These are phyloP conservation scores for Chaetodon trifasciatus DNA, from an alignment of 2,797 vertebrate genomes.

Conservation along the genomic window DNA sequence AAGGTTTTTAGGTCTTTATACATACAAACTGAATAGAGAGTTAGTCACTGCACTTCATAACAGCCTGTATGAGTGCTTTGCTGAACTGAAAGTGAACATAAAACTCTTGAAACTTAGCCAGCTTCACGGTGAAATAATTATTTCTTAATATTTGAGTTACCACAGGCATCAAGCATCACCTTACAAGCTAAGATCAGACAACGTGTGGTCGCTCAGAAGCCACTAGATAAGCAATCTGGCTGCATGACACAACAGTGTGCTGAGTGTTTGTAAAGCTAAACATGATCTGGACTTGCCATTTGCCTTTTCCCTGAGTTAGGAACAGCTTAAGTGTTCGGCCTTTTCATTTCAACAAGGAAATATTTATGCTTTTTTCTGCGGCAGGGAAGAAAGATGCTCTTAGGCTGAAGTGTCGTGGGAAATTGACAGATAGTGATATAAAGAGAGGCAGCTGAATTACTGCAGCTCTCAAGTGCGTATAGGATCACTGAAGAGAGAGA, in stretches of 20 bases:
- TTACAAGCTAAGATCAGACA: background rate
- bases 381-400: conserved; percentile 6
- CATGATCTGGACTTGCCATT: background rate
- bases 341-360: conserved; percentile 26
- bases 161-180: background rate
- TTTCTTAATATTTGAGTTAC: background rate
- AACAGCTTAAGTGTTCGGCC: background rate
- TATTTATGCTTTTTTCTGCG: conserved; percentile 17
- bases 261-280: background rate
- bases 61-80: background rate
- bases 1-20: background rate
- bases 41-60: too few relatives aligned
- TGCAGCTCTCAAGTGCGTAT: conserved; percentile 14
- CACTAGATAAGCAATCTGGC: background rate
- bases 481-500: background rate
- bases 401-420: conserved; percentile 11
- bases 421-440: conserved; percentile 26
- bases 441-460: conserved; percentile 15
- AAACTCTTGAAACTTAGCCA: background rate
- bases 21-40: too few relatives aligned
- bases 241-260: background rate
- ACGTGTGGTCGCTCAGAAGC: background rate
- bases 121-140: background rate
- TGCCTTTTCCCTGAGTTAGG: background rate
- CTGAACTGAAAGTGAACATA: background rate